Conservation (phyloP, 2,113 vertebrate species). For the Meriones unguiculatus region DNA sequence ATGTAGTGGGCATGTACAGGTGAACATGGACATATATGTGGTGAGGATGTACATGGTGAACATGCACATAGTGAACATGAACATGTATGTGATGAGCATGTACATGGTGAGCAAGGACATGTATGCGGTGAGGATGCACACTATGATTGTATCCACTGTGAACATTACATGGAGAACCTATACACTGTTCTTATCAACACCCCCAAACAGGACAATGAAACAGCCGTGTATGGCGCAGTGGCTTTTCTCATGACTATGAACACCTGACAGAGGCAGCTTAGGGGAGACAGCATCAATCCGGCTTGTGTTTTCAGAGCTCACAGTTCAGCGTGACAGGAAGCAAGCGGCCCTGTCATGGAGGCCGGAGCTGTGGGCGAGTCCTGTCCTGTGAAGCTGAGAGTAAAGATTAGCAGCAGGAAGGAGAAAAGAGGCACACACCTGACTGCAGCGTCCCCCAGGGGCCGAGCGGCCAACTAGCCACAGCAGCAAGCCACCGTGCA, state of each 20-base stretch:
- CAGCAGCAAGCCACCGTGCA: background rate
- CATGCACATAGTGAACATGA: background rate
- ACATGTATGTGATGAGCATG: background rate
- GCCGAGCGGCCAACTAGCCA: background rate
- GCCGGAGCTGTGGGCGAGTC: background rate
- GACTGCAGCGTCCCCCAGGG: background rate
- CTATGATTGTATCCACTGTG: background rate
- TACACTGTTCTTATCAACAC: background rate
- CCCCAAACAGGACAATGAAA: background rate
- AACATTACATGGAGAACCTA: background rate
- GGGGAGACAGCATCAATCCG: background rate
- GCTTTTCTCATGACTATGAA: background rate
- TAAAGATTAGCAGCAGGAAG: background rate
- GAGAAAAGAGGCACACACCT: background rate
- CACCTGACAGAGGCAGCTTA: background rate
- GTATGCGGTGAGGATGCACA: background rate
- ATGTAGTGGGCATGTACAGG: background rate
- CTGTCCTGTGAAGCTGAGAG: background rate
- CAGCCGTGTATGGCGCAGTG: background rate
- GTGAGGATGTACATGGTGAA: background rate
- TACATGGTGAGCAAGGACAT: background rate
- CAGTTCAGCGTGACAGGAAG: background rate
- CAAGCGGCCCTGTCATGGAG: background rate
- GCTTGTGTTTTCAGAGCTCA: background rate
- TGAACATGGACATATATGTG: no score